Percentiles rank a stretch among this genome's conserved stretches.
Evolutionary conservation across 2,113 vertebrate species (phyloP).

Genomic region (Stegostoma tigrinum): DNA sequence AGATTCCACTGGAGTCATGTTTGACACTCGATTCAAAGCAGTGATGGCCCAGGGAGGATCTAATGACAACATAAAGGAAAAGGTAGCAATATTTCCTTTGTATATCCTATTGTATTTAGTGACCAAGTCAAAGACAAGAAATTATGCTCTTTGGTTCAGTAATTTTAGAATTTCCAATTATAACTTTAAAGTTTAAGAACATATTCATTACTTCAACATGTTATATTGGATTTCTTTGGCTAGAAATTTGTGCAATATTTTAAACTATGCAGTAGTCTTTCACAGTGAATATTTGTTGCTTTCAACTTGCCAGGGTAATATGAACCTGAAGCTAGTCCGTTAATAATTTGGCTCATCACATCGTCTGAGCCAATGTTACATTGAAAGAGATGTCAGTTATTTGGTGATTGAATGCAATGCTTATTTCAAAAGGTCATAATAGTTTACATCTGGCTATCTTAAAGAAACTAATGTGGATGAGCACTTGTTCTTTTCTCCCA

Average conservation of each 20-base stretch:
- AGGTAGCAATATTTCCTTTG: constrained; percentile 59
- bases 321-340: background rate
- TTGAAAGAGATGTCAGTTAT: background rate
- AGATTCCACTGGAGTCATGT: constrained; percentile 86
- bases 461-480: background rate
- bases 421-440: background rate
- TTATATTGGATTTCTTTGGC: background rate
- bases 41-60: constrained; percentile 89
- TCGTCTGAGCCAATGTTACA: background rate
- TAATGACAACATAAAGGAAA: constrained; percentile 91
- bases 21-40: constrained; percentile 88
- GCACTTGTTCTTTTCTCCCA: background rate
- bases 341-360: background rate
- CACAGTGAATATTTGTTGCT: background rate
- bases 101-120: background rate
- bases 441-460: background rate
- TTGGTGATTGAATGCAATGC: background rate
- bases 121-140: background rate
- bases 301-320: background rate
- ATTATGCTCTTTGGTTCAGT: background rate
- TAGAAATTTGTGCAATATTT: background rate
- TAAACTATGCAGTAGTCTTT: background rate
- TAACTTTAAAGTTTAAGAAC: background rate
- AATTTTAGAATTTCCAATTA: background rate
- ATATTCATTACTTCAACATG: background rate